Conservation (phyloP, 1,140 invertebrate genomes). For the Yoshiicerus persimilis region DNA sequence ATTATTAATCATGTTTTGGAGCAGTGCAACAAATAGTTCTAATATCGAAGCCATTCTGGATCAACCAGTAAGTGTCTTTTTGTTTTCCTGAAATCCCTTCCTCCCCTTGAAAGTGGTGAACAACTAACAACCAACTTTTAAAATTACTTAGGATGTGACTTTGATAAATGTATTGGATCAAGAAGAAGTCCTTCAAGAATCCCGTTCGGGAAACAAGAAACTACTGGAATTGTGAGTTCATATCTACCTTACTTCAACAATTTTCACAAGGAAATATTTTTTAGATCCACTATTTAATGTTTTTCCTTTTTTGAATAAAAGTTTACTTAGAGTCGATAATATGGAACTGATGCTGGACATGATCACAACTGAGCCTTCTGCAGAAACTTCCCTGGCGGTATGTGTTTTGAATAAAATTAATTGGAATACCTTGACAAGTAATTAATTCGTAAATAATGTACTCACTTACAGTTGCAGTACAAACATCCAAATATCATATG, state of each 20-base stretch:
- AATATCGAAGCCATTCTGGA: constrained; percentile 43
- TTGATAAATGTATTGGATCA: constrained; percentile 87
- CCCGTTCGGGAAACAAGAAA: constrained; percentile 87
- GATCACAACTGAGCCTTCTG: constrained; percentile 79
- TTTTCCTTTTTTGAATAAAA: constrained; percentile 53
- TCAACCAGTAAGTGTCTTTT: constrained; percentile 38
- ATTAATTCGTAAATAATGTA: constrained; percentile 10
- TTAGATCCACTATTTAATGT: background rate
- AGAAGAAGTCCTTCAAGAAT: constrained; percentile 93
- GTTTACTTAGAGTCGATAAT: constrained; percentile 78
- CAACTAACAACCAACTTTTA: no score
- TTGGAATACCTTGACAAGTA: no score
- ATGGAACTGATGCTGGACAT: constrained; percentile 82
- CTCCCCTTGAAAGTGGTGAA: no score
- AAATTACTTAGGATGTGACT: constrained; percentile 84
- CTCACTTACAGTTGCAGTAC: constrained; percentile 75
- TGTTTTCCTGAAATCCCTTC: background rate
- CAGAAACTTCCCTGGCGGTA: constrained; percentile 58
- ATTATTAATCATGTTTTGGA: constrained; percentile 47
- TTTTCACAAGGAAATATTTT: background rate
- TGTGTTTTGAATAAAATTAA: no score
- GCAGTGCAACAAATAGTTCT: constrained; percentile 30
- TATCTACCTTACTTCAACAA: background rate
- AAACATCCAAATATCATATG: constrained; percentile 91
- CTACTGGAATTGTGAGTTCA: constrained; percentile 86